Base-by-base conservation (phyloP, 1,140 invertebrate genomes). In the Uloborus diversus region DNA sequence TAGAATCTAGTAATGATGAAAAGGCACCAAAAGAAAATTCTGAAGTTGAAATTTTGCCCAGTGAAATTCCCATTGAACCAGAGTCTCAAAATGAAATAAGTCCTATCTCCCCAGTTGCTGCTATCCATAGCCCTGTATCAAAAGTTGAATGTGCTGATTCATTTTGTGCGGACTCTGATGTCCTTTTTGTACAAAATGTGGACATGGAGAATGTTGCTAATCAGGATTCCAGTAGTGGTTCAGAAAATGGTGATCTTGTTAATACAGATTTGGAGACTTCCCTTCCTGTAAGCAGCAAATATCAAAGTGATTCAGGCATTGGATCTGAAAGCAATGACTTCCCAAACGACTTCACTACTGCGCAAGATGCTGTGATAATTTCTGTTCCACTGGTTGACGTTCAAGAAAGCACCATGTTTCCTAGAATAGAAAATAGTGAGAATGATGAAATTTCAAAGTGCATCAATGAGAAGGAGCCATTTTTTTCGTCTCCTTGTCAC, bases 311-410 rank as follows among this genome's bases (percentile, higher is more conserved):
- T 30, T 78, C 73, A 20, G 73, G 73, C 28, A 56, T 78, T 20
- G 73, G 61, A 13, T 78, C 73, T 4, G 73, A 78, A 28, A 78
- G 73, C 20, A 78, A 65, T 30, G 73, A 78, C 47, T 66, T 78
- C 13, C 73, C 27, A 11, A 23, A 11, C 3, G 62, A 65, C 7
- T 65, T 66, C 32, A 5, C 33, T 14, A 5, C 28, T 23, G n/a
- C 30, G 23, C 32, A 37, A 49, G 61, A 65, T 37, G 30, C 73
- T 65, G 73, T 66, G 62, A 78, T 78, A 65, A 66, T 59, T 20
- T 33, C 71, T 61, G 20, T 51, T 51, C 47, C 59, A 25, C 25
- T 73, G 30, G 27, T 35, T 17, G 59, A 75, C 4, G 20, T 17
- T 51, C 23, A 33, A 25, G 17, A 30, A 27, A 47, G 11, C 27